phyloP scores from a whole-genome alignment of 2,888 invertebrate species.

The Tipula unca region DNA sequence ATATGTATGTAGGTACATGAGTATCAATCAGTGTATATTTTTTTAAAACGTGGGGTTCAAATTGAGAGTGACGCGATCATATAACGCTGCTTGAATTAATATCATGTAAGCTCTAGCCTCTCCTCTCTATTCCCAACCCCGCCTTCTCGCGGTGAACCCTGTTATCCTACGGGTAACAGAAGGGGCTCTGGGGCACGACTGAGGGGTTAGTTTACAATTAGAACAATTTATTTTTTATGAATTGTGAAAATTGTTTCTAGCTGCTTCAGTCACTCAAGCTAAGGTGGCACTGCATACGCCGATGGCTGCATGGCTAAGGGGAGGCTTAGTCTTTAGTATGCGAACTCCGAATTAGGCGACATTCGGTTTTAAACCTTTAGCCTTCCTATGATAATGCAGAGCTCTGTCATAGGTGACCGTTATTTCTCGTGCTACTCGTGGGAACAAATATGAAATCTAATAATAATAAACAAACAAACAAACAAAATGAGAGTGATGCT shows the following conservation, averaged over 20 bases:
- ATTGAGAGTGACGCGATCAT: not conserved
- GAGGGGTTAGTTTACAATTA: not conserved
- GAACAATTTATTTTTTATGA: not conserved
- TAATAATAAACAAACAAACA: not conserved
- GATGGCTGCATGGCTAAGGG: not conserved
- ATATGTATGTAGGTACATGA: not conserved
- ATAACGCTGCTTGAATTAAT: not conserved
- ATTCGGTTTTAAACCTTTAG: not conserved
- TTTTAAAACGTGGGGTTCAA: not conserved
- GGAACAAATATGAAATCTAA: not conserved
- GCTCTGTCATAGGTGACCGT: not conserved
- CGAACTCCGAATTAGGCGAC: slow-evolving; percentile 8
- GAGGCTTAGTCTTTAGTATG: not conserved
- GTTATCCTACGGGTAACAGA: not conserved
- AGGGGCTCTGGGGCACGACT: not conserved
- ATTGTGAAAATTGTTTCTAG: not conserved
- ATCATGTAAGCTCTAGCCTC: not conserved
- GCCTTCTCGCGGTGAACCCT: not conserved
- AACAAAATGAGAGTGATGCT: not conserved
- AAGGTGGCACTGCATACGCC: slow-evolving; percentile 8
- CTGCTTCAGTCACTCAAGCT: not conserved
- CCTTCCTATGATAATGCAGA: not conserved
- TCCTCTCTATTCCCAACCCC: not conserved
- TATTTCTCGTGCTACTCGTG: slow-evolving; percentile 3
- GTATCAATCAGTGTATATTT: not conserved